Evolutionary conservation across 2,113 vertebrate species (phyloP), one percentile per base, ranked within the genome.

Genomic region (Phoxinus phoxinus): DNA sequence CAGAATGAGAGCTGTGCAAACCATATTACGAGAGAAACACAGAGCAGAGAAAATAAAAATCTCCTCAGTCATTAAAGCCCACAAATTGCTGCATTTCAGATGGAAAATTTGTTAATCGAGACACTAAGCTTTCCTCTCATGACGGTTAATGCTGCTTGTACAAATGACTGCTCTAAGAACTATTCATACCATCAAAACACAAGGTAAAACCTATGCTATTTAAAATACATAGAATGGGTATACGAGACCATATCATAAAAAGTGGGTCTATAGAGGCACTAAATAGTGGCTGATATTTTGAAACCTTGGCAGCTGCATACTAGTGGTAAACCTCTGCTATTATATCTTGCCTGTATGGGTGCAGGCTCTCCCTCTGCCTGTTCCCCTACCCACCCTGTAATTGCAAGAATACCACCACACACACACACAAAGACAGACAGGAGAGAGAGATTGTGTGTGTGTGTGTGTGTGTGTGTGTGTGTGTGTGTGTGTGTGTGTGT

Each of bases 311-410:
- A 91, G 46, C 74, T 89, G 84, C 90, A 91, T 90, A 85, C 78
- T 83, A 91, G 92, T 78, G 93, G 93, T 94, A 90, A 90, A 85
- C 93, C 93, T 90, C 93, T 93, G 92, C 91, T 93, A 94, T 93
- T 92, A 92, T 94, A 92, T 94, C 91, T 91, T 91, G 92, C 90
- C 92, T 92, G 91, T 89, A 87, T 90, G 91, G 90, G 88, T 93
- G 86, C 90, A 92, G 86, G 89, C 92, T 92, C 90, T 91, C 90
- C 56, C 87, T 90, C 87, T 91, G 91, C 90, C 59, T 84, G 59
- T 32, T 87, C 25, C 91, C 89, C 91, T 91, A 88, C 90, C 81
- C 90, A 90, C 92, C 91, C 94, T 93, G 92, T 94, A 94, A 94
- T 94, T 94, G 92, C 85, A 90, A 88, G 89, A 90, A 93, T 90